Conservation (phyloP, 2,113 vertebrate genomes). For the Hyaena hyaena region DNA sequence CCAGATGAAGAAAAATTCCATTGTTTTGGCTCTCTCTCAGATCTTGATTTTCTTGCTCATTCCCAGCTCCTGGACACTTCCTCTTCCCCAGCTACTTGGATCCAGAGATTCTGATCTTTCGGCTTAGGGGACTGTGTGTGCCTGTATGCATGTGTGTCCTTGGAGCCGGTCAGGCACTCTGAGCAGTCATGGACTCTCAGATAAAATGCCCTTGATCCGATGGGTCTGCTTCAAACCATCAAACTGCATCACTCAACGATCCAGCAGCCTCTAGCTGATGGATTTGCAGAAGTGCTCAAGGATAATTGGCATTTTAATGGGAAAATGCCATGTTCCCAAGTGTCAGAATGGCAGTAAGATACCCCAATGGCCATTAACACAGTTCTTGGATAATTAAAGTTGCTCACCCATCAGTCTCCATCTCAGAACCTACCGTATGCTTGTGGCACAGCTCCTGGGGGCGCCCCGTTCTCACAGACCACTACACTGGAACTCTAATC, state of each 20-base stretch:
- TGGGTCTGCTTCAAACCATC: conserved; percentile 56
- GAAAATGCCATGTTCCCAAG: conserved; percentile 75
- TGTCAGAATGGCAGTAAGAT: conserved; percentile 78
- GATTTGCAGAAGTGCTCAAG: conserved; percentile 71
- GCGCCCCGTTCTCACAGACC: neutral
- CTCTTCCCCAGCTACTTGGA: neutral
- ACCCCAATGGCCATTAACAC: conserved; percentile 76
- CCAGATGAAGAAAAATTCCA: conserved; percentile 20
- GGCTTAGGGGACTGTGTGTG: neutral
- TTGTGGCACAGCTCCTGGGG: conserved; percentile 54
- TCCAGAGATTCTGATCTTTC: conserved; percentile 37
- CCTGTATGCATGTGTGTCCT: neutral
- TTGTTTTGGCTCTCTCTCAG: neutral
- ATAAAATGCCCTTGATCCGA: conserved; percentile 70
- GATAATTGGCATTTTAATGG: conserved; percentile 82
- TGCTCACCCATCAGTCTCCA: conserved; percentile 73
- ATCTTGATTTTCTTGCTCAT: conserved; percentile 39
- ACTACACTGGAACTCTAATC: conserved; percentile 15
- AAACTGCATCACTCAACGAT: conserved; percentile 22
- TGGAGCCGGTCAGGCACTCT: neutral
- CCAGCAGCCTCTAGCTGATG: conserved; percentile 65
- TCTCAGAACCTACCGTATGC: conserved; percentile 26
- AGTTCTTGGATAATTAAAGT: conserved; percentile 76
- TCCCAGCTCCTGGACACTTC: neutral
- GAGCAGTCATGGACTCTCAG: neutral